Percentiles rank a stretch among this genome's conserved stretches.
phyloP scores from a whole-genome alignment of 1,140 invertebrate genomes.

The Metaphire vulgaris region DNA sequence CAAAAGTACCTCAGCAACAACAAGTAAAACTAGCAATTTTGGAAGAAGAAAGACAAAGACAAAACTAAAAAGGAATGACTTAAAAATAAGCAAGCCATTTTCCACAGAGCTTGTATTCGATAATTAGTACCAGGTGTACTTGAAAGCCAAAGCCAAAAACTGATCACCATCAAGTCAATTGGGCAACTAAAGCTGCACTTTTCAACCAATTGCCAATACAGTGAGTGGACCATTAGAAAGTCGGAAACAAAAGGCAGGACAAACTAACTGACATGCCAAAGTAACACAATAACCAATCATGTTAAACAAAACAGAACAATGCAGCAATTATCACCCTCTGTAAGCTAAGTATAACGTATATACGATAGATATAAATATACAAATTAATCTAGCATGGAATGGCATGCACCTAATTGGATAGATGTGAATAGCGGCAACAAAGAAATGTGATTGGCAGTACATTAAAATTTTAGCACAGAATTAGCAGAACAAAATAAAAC shows the following conservation, averaged over 20 bases:
- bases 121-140: background rate
- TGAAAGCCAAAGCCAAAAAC: background rate
- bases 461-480: background rate
- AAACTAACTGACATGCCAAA: slow-evolving; percentile 1
- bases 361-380: background rate
- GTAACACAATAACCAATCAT: background rate
- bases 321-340: background rate
- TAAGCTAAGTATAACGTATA: background rate
- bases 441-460: background rate
- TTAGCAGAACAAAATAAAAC: background rate
- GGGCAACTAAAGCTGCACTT: background rate
- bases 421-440: background rate
- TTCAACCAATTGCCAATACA: background rate
- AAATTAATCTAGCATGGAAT: background rate
- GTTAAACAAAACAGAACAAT: slow-evolving; percentile 1
- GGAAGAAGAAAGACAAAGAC: background rate
- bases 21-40: background rate
- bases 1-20: background rate
- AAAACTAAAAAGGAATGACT: background rate
- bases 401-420: background rate
- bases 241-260: background rate
- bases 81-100: slow-evolving; percentile 1
- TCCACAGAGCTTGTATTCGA: background rate
- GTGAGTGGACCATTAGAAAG: background rate
- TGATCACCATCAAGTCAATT: background rate